These are phyloP conservation scores for Eulithis testata DNA, from an alignment of 2,888 invertebrate genomes.

Conservation along the genomic window DNA sequence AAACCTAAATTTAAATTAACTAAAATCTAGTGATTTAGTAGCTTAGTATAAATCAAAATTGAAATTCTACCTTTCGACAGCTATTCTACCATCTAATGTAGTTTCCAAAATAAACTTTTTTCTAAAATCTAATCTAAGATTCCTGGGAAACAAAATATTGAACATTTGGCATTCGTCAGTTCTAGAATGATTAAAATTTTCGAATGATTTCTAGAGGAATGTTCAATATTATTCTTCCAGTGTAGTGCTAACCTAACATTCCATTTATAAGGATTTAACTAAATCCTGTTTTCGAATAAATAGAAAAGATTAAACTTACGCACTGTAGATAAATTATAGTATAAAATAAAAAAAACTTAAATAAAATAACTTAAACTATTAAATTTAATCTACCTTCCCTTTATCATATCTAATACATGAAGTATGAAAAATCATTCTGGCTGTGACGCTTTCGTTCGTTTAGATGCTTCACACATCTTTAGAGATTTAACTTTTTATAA, in stretches of 20 bases:
- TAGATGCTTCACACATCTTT: constrained; percentile 64
- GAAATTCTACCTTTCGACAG: constrained; percentile 69
- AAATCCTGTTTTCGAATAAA: constrained; percentile 71
- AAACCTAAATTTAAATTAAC: constrained; percentile 48
- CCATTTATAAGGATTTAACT: constrained; percentile 70
- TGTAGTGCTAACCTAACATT: constrained; percentile 77
- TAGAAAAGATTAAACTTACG: constrained; percentile 78
- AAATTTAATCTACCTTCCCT: constrained; percentile 68
- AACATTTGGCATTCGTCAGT: constrained; percentile 12
- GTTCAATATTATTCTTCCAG: constrained; percentile 52
- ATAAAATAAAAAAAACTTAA: constrained; percentile 70
- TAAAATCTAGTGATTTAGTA: constrained; percentile 68
- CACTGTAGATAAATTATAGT: constrained; percentile 81
- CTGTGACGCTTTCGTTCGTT: constrained; percentile 78
- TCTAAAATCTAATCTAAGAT: constrained; percentile 80
- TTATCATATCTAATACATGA: constrained; percentile 79
- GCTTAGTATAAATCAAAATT: constrained; percentile 77
- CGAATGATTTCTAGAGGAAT: constrained; percentile 15
- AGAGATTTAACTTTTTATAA: constrained; percentile 49
- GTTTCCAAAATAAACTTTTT: constrained; percentile 77
- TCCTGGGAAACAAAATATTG: constrained; percentile 55
- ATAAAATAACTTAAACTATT: constrained; percentile 61
- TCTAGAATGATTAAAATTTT: background rate
- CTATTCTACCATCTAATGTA: constrained; percentile 75
- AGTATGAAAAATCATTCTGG: constrained; percentile 82